Conservation (phyloP, 92 coral and sea anemone genomes). For the Paragorgia papillata region DNA sequence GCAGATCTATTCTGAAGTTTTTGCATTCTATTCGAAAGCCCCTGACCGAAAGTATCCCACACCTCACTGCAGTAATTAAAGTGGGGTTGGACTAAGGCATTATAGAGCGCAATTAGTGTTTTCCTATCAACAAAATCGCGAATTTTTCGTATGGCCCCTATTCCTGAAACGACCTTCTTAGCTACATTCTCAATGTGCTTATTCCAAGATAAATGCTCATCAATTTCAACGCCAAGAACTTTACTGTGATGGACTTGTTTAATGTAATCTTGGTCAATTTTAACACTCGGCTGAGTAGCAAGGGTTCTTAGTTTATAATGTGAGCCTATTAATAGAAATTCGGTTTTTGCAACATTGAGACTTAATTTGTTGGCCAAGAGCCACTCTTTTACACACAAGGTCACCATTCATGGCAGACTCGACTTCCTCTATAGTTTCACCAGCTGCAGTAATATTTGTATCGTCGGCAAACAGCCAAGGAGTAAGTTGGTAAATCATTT, state of each 20-base stretch:
- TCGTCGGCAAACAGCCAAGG: conserved; percentile 57
- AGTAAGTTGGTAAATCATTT: conserved; percentile 25
- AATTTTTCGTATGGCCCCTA: conserved; percentile 20
- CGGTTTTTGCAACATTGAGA: conserved; percentile 19
- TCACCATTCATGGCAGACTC: conserved; percentile 41
- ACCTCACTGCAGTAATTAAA: conserved; percentile 26
- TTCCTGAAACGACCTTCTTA: conserved; percentile 42
- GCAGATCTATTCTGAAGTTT: conserved; percentile 21
- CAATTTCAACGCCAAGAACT: no score
- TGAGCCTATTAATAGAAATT: conserved; percentile 45
- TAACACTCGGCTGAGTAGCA: conserved; percentile 9
- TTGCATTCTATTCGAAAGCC: conserved; percentile 3
- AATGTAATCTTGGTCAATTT: no score
- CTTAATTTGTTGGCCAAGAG: conserved; percentile 45
- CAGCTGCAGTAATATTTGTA: conserved; percentile 54
- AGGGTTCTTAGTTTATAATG: conserved; percentile 37
- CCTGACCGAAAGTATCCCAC: conserved; percentile 5
- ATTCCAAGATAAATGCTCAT: no score
- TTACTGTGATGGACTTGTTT: no score
- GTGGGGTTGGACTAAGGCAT: conserved; percentile 5
- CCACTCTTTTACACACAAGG: conserved; percentile 1
- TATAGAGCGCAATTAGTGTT: not conserved
- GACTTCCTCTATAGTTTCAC: conserved; percentile 31
- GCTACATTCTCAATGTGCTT: conserved; percentile 15
- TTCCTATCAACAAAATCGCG: not conserved